Conservation (phyloP, 2,797 vertebrate genomes). For the Cyclopterus lumpus region DNA sequence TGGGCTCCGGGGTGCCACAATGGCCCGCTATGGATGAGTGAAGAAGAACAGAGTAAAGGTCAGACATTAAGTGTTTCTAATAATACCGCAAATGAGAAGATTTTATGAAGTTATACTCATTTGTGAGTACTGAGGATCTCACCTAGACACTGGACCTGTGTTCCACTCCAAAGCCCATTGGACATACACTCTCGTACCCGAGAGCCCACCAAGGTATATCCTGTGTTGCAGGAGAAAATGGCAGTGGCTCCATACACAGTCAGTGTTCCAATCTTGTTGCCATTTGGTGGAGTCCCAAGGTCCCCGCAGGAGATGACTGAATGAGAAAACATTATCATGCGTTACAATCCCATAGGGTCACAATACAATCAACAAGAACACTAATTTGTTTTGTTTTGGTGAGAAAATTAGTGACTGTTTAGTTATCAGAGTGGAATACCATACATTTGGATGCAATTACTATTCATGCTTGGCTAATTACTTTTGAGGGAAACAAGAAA, state of each 20-base stretch:
- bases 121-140: conserved; percentile 54
- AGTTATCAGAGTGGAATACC: conserved; percentile 24
- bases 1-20: conserved; percentile 93
- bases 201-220: conserved; percentile 96
- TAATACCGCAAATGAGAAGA: neutral
- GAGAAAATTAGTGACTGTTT: conserved; percentile 6
- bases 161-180: conserved; percentile 97
- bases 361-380: conserved; percentile 11
- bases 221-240: conserved; percentile 98
- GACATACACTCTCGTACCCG: conserved; percentile 96
- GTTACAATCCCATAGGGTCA: conserved; percentile 14
- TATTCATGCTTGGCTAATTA: conserved; percentile 23
- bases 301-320: conserved; percentile 97
- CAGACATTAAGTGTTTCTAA: neutral
- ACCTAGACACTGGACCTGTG: conserved; percentile 95
- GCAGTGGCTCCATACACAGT: conserved; percentile 95
- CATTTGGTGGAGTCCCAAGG: conserved; percentile 92
- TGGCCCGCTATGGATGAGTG: conserved; percentile 87
- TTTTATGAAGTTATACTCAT: neutral
- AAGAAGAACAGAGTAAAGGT: conserved; percentile 3
- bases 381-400: conserved; percentile 21
- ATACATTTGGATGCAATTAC: conserved; percentile 23
- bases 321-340: conserved; percentile 21
- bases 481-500: neutral
- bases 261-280: conserved; percentile 96